Evolutionary conservation across 1,140 invertebrate genomes (phyloP), one percentile per base, ranked within the genome.

Genomic region (Musca vetustissima): DNA sequence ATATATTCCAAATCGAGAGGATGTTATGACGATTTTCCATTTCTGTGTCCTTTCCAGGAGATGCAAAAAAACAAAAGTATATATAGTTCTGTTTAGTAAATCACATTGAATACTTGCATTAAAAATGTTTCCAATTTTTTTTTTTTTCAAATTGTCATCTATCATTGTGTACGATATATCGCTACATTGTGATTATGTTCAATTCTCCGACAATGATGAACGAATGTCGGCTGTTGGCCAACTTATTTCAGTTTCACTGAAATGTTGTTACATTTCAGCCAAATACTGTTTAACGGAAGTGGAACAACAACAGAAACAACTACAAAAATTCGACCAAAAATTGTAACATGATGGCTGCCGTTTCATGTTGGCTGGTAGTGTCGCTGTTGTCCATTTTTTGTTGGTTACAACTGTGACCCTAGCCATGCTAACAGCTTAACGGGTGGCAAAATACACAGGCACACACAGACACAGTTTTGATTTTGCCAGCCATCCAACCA

Each of bases 231-330:
- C 36, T 13, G 11, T 43, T 43, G 36, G 4, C 3, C 3, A 28
- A 43, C 36, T 11, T 43, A 43, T 43, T 43, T 43, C 36, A 43
- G 6, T 11, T 43, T 11, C 11, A 43, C 53, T 14, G 1, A 36
- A 36, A 59, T 36, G 15, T 61, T 61, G 57, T 36, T 36, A 43
- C 28, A 61, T 36, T 36, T 36, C n/a, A 28, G 36, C 57, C 28
- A 61, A 28, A 61, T 61, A 61, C 57, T 61, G 57, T 36, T 61
- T 36, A 61, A 19, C 57, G 57, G 57, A 61, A 61, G 57, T 61
- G n/a, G 19, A 36, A 61, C 57, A 36, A 61, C 14, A 57, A 57
- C 53, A 21, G 49, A 52, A 52, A 52, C 6, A n/a, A n/a, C n/a
- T n/a, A n/a, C n/a, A n/a, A n/a, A n/a, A n/a, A 52, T 43, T 43